Evolutionary conservation across 2,888 invertebrate species (phyloP).

Genomic region (Leucania comma): DNA sequence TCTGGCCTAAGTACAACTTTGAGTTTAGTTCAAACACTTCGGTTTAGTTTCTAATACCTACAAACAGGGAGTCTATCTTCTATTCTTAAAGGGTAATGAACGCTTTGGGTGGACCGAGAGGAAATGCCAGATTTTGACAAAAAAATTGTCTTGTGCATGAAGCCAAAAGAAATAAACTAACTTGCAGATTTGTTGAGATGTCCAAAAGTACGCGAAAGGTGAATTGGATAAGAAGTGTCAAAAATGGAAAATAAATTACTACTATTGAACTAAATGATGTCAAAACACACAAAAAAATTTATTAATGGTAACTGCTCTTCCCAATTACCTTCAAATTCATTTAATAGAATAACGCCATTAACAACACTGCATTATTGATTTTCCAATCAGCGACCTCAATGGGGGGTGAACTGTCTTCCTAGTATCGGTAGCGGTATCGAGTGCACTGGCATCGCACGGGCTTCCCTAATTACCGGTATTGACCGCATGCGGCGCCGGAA

Average conservation of each 20-base stretch:
- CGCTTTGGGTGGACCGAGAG: too few relatives aligned
- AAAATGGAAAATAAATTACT: neutral
- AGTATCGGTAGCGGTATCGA: conserved; percentile 37
- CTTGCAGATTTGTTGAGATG: neutral
- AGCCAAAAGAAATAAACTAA: neutral
- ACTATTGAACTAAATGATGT: neutral
- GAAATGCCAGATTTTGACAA: too few relatives aligned
- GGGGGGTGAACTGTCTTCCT: conserved; percentile 38
- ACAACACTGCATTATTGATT: conserved; percentile 44
- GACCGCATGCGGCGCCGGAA: conserved; percentile 44
- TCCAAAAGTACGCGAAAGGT: neutral
- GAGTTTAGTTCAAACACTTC: neutral
- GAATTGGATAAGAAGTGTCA: neutral
- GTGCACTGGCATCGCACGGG: conserved; percentile 50
- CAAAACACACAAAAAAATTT: neutral
- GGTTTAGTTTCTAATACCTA: too few relatives aligned
- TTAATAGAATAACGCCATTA: neutral
- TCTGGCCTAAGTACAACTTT: neutral
- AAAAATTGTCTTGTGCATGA: too few relatives aligned
- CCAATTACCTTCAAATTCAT: neutral
- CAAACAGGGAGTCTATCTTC: too few relatives aligned
- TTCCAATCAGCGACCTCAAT: conserved; percentile 19
- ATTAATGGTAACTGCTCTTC: neutral
- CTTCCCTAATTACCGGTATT: conserved; percentile 65
- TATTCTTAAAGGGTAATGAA: too few relatives aligned